Evolutionary conservation across 1,140 invertebrate species (phyloP).

Genomic region (Drosophila repleta): DNA sequence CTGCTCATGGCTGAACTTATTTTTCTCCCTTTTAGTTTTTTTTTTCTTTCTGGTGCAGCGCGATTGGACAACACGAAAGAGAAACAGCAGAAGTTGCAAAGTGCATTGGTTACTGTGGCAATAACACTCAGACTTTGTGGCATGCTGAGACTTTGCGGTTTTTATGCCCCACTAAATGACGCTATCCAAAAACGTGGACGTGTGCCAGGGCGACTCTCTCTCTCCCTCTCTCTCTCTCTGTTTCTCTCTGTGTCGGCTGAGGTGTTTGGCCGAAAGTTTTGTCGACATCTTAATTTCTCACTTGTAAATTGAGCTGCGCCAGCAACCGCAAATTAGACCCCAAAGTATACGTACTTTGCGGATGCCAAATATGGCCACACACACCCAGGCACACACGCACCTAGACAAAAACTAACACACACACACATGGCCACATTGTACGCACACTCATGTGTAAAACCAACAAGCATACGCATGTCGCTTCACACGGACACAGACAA

Average conservation of each 20-base stretch:
- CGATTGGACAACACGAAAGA: background rate
- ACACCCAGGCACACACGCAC: slow-evolving; percentile 20
- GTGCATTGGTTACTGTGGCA: slow-evolving; percentile 63
- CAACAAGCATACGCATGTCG: slow-evolving; percentile 49
- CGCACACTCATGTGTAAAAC: slow-evolving; percentile 65
- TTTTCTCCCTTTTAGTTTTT: no score
- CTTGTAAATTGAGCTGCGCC: slow-evolving; percentile 80
- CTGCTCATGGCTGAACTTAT: background rate
- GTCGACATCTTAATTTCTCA: slow-evolving; percentile 80
- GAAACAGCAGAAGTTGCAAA: slow-evolving; percentile 41
- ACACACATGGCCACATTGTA: slow-evolving; percentile 24
- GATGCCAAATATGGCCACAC: slow-evolving; percentile 66
- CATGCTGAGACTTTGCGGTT: slow-evolving; percentile 61
- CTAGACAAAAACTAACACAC: slow-evolving; percentile 25
- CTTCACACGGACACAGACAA: slow-evolving; percentile 1
- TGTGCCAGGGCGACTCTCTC: background rate
- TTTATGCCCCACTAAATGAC: slow-evolving; percentile 41
- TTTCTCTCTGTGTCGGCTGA: slow-evolving; percentile 16
- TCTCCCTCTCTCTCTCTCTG: no score
- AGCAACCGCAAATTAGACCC: slow-evolving; percentile 80
- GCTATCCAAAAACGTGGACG: slow-evolving; percentile 19
- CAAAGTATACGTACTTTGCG: slow-evolving; percentile 80
- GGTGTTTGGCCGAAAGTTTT: slow-evolving; percentile 64
- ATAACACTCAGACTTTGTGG: slow-evolving; percentile 72
- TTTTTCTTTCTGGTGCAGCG: background rate